Base-by-base conservation (phyloP, 2,888 invertebrate genomes). In the Cryptosula pallasiana region DNA sequence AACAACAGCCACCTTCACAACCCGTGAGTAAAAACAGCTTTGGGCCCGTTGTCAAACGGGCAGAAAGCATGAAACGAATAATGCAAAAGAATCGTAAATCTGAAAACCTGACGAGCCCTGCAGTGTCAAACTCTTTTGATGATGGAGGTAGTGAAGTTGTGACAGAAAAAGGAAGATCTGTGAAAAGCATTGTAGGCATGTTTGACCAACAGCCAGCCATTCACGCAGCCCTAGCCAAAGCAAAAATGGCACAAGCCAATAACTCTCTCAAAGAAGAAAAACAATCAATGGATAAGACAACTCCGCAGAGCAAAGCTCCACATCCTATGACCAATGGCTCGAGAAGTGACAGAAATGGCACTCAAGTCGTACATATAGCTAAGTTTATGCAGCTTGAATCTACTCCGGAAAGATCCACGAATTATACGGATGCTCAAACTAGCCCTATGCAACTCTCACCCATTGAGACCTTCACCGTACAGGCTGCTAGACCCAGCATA, bases 181-280 rank as follows among this genome's bases (percentile, higher is more conserved):
- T 63, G 5, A 63, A 63, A 32, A 63, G 63, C 32, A 63, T 63
- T 34, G 63, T 63, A 2, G 63, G 63, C 27, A 63, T 63, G 63
- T 63, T 63, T 32, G 63, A 63, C 32, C n/a, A n/a, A n/a, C 63
- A 63, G 63, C 63, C 63, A 27, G 63, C 63, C 2, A 63, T 63
- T 25, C 63, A 63, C 32, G 25, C 20, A 32, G 63, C 34, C 5
- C 32, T 63, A n/a, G 63, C 63, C 1, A 63, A 63, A 25, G 63
- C 63, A 5, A 27, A 27, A 32, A 9, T 34, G 9, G 13, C 25
- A 32, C 63, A 63, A 27, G 63, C 27, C 2, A 63, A 63, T 63
- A 32, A n/a, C 27, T 32, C 32, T 27, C 9, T 63, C 16, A 63
- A 13, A 32, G 63, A 63, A 32, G 63, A 63, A 32, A 25, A 3